Base-by-base conservation (phyloP, 2,888 invertebrate genomes). In the Metopia argyrocephala region DNA sequence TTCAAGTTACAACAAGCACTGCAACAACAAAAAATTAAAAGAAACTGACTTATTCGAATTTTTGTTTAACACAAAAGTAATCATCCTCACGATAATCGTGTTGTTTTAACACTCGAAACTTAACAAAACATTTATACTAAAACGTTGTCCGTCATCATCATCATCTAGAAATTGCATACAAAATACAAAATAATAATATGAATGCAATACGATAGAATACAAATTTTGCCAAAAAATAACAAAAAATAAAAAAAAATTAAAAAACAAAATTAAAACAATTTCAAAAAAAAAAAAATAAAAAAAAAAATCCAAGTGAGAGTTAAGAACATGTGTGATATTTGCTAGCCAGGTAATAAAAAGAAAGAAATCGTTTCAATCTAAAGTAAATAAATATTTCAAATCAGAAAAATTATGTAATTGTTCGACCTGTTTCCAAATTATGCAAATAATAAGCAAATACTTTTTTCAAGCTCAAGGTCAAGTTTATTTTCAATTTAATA, bases 41-140 rank as follows among this genome's bases (percentile, higher is more conserved):
- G 5, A 28, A 52, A 18, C 15, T 59, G 85, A 86, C 66, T 38
- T 65, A 48, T 78, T 66, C 66, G 66, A 78, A 68, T 61, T 78
- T 78, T 71, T 73, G 66, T 85, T 85, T 82, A 87, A 87, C 85
- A 87, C 88, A 87, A 87, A 88, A 88, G 88, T 87, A 88, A 88
- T 88, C 87, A 88, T 86, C 87, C 87, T 87, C 87, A 87, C 87
- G 87, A 87, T 87, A 88, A 87, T 88, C 87, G 87, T 87, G 87
- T 87, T 87, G 85, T 86, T 85, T 88, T 88, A 84, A 82, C 84
- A 84, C 82, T 76, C 81, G n/a, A 68, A 78, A 61, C 54, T 66
- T 73, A 73, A 56, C 61, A 73, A 54, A 38, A 38, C 38, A 38
- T 38, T 81, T 50, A 57, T 70, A 69, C 69, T 50, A 31, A 74